These are phyloP conservation scores for Plagodis dolabraria DNA, from an alignment of 2,888 invertebrate genomes.

Conservation along the genomic window DNA sequence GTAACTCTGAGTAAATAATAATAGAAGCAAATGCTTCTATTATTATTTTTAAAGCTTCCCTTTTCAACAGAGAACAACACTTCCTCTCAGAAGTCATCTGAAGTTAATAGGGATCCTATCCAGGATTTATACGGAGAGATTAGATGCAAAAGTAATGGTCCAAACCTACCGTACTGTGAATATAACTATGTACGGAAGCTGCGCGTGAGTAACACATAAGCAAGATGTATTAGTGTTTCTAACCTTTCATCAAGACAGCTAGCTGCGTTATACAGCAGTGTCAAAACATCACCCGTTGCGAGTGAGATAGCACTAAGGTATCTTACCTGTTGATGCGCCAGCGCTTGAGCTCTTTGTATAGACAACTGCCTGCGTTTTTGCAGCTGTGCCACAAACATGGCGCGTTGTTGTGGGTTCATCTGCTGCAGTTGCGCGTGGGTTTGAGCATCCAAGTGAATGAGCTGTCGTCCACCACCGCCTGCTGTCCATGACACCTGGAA, in stretches of 20 bases:
- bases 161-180: too few species aligned
- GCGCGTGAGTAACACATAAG: too few species aligned
- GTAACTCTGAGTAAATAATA: too few species aligned
- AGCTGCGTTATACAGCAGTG: not conserved
- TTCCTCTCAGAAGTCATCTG: too few species aligned
- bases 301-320: not conserved
- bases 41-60: too few species aligned
- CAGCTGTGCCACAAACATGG: constrained; percentile 91
- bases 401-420: constrained; percentile 91
- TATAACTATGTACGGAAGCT: too few species aligned
- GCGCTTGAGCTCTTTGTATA: constrained; percentile 78
- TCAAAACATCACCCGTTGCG: not conserved
- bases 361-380: constrained; percentile 86
- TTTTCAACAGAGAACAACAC: too few species aligned
- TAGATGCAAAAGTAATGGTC: too few species aligned
- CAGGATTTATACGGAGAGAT: too few species aligned
- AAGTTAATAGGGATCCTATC: too few species aligned
- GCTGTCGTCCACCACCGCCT: constrained; percentile 85
- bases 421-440: constrained; percentile 93
- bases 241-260: not conserved
- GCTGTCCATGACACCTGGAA: constrained; percentile 78
- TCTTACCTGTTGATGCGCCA: constrained; percentile 75
- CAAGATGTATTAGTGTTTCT: too few species aligned
- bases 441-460: constrained; percentile 92
- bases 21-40: too few species aligned